Percentiles rank a stretch among this genome's conserved stretches.
These are phyloP conservation scores for Hirtodrosophila alboralis DNA, from an alignment of 2,888 invertebrate genomes.

Conservation along the genomic window DNA sequence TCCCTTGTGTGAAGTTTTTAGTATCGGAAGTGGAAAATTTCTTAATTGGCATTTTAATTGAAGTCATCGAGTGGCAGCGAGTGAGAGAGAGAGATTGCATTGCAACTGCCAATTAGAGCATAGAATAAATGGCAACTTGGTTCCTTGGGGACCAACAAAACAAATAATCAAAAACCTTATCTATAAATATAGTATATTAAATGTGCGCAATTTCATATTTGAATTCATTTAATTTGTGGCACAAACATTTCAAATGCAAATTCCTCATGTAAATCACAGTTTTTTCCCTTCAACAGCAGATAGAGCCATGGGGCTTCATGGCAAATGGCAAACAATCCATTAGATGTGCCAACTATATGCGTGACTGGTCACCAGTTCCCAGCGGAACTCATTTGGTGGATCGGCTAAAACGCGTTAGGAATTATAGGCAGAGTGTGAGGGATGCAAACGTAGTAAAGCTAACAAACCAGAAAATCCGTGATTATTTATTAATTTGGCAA, in stretches of 20 bases:
- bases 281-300: too few species aligned
- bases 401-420: constrained; percentile 16
- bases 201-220: constrained; percentile 24
- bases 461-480: constrained; percentile 75
- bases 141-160: constrained; percentile 5
- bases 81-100: constrained; percentile 11
- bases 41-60: constrained; percentile 72
- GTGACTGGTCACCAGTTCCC: constrained; percentile 55
- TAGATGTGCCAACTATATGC: constrained; percentile 59
- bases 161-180: constrained; percentile 3
- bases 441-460: constrained; percentile 54
- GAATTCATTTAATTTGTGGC: constrained; percentile 26
- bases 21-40: constrained; percentile 62
- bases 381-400: constrained; percentile 22
- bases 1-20: too few species aligned
- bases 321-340: constrained; percentile 60
- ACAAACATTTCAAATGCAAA: too few species aligned
- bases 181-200: constrained; percentile 14
- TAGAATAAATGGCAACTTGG: not conserved
- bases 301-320: constrained; percentile 17
- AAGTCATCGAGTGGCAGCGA: constrained; percentile 37
- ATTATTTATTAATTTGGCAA: constrained; percentile 75
- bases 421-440: not conserved
- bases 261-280: constrained; percentile 35
- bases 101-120: constrained; percentile 18